Evolutionary conservation across 2,888 invertebrate genomes (phyloP).

Genomic region (Phanerotoma sp.): DNA sequence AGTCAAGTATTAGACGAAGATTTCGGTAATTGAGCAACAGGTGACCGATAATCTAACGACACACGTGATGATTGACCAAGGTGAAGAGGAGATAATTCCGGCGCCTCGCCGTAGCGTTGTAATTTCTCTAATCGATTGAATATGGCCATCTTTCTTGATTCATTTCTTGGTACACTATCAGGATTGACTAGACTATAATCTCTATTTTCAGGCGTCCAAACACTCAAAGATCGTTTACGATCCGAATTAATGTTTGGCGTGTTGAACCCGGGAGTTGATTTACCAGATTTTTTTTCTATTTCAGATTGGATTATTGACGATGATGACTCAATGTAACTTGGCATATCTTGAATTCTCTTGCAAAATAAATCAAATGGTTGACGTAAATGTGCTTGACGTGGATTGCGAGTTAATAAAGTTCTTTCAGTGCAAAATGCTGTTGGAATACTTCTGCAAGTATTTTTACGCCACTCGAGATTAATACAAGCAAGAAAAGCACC

Average conservation of each 20-base stretch:
- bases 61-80: not conserved
- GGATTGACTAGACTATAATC: constrained; percentile 4
- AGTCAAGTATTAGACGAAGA: too few relatives aligned
- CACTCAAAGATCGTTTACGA: constrained; percentile 22
- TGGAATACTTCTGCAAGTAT: constrained; percentile 61
- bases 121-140: constrained; percentile 59
- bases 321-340: constrained; percentile 39
- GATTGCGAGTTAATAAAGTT: constrained; percentile 65
- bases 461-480: constrained; percentile 66
- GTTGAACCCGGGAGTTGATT: constrained; percentile 30
- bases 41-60: not conserved
- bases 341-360: constrained; percentile 44
- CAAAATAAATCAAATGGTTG: constrained; percentile 59
- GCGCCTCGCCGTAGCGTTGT: constrained; percentile 62
- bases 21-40: too few relatives aligned
- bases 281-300: constrained; percentile 41
- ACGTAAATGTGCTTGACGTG: constrained; percentile 60
- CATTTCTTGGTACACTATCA: constrained; percentile 17
- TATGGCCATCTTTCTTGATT: constrained; percentile 31
- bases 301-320: constrained; percentile 40
- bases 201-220: constrained; percentile 18
- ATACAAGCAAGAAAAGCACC: constrained; percentile 64
- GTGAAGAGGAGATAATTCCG: constrained; percentile 59
- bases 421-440: constrained; percentile 66
- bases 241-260: not conserved